Conservation (phyloP, 2,113 vertebrate species). For the Daboia siamensis region DNA sequence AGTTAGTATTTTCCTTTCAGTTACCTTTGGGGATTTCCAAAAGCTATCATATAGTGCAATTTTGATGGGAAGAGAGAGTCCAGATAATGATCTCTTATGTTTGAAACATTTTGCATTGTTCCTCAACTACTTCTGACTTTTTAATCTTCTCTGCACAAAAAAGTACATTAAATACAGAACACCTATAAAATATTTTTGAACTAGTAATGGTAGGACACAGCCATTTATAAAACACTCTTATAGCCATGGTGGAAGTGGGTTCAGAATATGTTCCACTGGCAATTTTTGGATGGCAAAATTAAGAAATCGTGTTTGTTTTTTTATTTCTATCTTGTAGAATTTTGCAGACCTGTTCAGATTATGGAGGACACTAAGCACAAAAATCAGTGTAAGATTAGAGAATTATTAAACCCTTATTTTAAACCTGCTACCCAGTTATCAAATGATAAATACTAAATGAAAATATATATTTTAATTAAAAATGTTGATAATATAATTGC, state of each 20-base stretch:
- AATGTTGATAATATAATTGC: not conserved
- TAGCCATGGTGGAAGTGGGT: not conserved
- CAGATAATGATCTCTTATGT: not conserved
- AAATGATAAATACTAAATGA: conserved; percentile 17
- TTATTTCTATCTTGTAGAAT: not conserved
- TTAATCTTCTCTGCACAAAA: not conserved
- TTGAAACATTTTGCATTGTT: not conserved
- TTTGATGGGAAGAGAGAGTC: not conserved
- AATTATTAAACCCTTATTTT: not conserved
- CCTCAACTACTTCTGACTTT: not conserved
- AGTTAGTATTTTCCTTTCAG: not conserved
- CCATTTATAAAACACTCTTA: not conserved
- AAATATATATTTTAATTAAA: conserved; percentile 18
- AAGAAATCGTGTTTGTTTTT: not conserved
- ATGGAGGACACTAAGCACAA: not conserved
- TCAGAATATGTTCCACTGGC: not conserved
- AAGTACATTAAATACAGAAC: not conserved
- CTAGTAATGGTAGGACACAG: not conserved
- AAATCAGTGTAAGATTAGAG: not conserved
- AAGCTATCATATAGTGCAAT: not conserved
- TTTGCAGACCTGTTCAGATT: not conserved
- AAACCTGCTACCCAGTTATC: conserved; percentile 34
- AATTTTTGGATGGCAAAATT: not conserved
- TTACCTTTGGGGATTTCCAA: not conserved
- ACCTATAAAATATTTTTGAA: not conserved